These are phyloP conservation scores for Coracopsis vasa DNA, from an alignment of 2,113 vertebrate species.

Conservation along the genomic window DNA sequence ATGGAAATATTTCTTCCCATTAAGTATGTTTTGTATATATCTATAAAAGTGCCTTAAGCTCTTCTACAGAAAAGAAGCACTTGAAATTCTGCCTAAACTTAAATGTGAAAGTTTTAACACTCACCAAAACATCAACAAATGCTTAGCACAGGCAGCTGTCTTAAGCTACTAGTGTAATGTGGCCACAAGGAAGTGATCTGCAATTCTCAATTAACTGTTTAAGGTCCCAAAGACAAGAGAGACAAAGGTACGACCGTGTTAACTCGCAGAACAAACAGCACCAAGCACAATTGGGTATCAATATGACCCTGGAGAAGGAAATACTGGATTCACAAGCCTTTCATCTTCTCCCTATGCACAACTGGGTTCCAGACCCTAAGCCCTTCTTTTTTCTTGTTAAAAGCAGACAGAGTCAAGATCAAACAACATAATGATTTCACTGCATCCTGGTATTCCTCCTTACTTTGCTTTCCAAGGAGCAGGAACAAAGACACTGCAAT, in stretches of 20 bases:
- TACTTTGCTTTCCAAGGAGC: background rate
- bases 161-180: background rate
- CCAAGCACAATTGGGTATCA: background rate
- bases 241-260: background rate
- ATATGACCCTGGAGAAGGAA: background rate
- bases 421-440: background rate
- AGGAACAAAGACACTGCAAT: background rate
- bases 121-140: background rate
- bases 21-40: background rate
- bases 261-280: background rate
- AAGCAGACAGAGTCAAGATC: background rate
- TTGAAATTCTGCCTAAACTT: background rate
- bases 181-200: background rate
- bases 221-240: background rate
- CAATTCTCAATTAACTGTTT: background rate
- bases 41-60: background rate
- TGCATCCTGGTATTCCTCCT: background rate
- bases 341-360: background rate
- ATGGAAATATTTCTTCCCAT: background rate
- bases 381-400: background rate
- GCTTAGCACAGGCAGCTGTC: background rate
- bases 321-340: background rate
- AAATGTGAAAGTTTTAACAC: background rate
- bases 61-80: background rate
- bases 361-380: background rate